These are phyloP conservation scores for Pelagia noctiluca DNA, from an alignment of 30 jellyfish, hydroid and myxozoan genomes.

Conservation along the genomic window DNA sequence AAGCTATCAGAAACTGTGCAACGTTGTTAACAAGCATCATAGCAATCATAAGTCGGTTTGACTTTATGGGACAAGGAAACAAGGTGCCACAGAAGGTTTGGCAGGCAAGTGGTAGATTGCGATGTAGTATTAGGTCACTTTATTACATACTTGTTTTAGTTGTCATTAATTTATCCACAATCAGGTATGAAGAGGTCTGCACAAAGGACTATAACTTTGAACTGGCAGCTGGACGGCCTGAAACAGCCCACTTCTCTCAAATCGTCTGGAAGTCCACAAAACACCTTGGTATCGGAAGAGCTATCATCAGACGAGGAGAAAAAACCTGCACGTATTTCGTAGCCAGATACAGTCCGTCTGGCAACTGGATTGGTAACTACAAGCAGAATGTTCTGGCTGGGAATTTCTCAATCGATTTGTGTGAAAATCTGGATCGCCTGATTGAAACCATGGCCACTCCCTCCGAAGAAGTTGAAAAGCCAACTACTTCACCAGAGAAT, in stretches of 20 bases:
- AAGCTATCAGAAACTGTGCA: too few species aligned
- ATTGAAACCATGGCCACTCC: slow-evolving; percentile 3
- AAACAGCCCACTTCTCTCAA: slow-evolving; percentile 89
- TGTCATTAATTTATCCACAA: not conserved
- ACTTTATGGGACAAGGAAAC: too few species aligned
- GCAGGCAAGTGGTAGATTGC: too few species aligned
- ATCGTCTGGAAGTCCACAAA: slow-evolving; percentile 77
- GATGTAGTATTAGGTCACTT: too few species aligned
- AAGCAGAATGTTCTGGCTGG: slow-evolving; percentile 72
- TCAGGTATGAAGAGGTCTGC: slow-evolving; percentile 92
- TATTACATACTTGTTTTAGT: not conserved
- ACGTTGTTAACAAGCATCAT: too few species aligned
- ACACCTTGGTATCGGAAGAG: slow-evolving; percentile 83
- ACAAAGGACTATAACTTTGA: slow-evolving; percentile 66
- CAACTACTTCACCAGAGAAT: not conserved
- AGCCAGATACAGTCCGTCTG: slow-evolving; percentile 83
- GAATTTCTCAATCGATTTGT: slow-evolving; percentile 23
- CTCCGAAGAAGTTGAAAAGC: not conserved
- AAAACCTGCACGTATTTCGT: slow-evolving; percentile 77
- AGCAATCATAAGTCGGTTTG: too few species aligned
- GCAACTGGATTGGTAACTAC: slow-evolving; percentile 80
- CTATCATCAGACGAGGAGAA: slow-evolving; percentile 58
- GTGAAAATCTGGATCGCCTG: slow-evolving; percentile 47
- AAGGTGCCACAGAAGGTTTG: too few species aligned
- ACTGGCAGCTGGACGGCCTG: slow-evolving; percentile 32